Base-by-base conservation (phyloP, 1,140 invertebrate species). In the Panagrolaimus sp. region DNA sequence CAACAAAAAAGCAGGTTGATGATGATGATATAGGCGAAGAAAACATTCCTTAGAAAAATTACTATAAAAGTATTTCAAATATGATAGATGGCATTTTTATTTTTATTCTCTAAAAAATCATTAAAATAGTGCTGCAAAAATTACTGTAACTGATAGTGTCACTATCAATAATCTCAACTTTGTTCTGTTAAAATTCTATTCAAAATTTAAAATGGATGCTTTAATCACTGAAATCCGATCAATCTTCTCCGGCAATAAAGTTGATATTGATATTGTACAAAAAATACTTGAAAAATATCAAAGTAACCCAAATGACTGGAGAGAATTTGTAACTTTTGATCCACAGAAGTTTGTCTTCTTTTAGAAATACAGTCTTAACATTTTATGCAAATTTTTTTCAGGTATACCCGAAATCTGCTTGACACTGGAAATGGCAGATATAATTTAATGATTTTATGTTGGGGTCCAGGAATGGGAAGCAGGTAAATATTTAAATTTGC, bases 391-490 rank as follows among this genome's bases (percentile, higher is more conserved):
- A n/a, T n/a, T n/a, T n/a, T n/a, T 62, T 70, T 66, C 46, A 94
- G 91, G 73, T 96, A 97, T 80, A 96, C 93, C 0, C 84, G 93
- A 25, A 96, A 96, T 85, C 85, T 97, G 66, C 91, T 96, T 3
- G 92, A 96, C 80, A 88, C 88, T 72, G 93, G 93, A 13, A 98
- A 98, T 84, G 95, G 92, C 1, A 94, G 92, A 83, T 99, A 96
- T 84, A 98, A 99, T 84, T 86, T 99, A 71, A 94, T 99, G 89
- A 87, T 96, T 23, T 83, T 99, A 0, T 97, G 94, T 84, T 99
- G 96, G 96, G 91, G 91, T 42, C 91, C 95, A 82, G 91, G 91
- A 25, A 92, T 96, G 71, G 91, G 90, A 0, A 95, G 92, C 0
- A 81, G 70, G 76, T 78, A 11, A 7, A 4, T 38, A 38, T 38